phyloP scores from a whole-genome alignment of 2,113 vertebrate genomes.

The Pristiophorus japonicus region DNA sequence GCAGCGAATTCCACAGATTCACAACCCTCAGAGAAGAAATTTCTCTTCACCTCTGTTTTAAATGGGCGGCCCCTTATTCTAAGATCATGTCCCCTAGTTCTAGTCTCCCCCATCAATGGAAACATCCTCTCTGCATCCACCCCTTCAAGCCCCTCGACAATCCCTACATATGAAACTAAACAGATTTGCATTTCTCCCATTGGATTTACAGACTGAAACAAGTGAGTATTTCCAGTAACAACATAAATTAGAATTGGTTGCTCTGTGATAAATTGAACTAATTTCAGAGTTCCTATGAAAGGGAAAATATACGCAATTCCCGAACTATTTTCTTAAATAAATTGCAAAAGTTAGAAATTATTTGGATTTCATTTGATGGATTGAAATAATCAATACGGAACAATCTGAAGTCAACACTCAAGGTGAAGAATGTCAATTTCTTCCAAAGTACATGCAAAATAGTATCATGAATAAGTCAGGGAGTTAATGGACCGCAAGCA shows the following conservation, averaged over 20 bases:
- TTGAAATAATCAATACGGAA: not conserved
- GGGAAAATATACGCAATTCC: not conserved
- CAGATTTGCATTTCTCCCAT: not conserved
- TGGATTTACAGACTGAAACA: not conserved
- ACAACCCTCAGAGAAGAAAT: too few relatives aligned
- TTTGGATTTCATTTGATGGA: not conserved
- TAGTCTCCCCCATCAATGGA: too few relatives aligned
- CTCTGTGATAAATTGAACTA: not conserved
- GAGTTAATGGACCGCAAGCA: not conserved
- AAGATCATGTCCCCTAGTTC: too few relatives aligned
- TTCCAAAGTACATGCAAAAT: not conserved
- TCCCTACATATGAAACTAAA: not conserved
- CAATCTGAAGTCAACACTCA: not conserved
- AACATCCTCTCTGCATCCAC: too few relatives aligned
- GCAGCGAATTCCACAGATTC: too few relatives aligned
- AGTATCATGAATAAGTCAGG: not conserved
- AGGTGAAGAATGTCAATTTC: not conserved
- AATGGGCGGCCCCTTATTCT: too few relatives aligned
- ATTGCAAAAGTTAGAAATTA: not conserved
- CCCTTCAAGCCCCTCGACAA: too few relatives aligned
- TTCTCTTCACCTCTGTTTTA: too few relatives aligned
- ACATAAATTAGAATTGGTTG: not conserved
- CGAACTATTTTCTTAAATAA: not conserved
- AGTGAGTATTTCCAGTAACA: not conserved
- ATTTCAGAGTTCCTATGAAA: not conserved